phyloP scores from a whole-genome alignment of 2,113 vertebrate species.

The Henicopernis longicauda region DNA sequence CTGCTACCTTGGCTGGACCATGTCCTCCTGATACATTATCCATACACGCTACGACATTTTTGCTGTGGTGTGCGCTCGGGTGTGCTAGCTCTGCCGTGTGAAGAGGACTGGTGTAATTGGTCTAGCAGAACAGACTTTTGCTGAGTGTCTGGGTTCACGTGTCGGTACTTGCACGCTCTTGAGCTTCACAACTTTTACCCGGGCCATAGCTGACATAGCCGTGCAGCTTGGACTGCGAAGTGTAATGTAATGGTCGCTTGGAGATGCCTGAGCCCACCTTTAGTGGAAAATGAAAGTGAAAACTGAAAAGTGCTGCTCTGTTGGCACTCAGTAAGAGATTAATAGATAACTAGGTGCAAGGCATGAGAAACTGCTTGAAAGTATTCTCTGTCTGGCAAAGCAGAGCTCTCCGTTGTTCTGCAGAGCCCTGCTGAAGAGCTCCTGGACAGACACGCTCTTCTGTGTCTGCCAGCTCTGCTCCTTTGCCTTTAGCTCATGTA shows the following conservation, averaged over 20 bases:
- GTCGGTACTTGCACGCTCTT: background rate
- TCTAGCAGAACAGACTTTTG: background rate
- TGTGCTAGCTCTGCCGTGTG: background rate
- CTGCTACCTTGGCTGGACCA: background rate
- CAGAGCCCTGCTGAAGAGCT: background rate
- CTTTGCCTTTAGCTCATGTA: background rate
- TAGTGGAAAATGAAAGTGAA: background rate
- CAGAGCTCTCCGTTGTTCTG: background rate
- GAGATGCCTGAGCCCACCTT: background rate
- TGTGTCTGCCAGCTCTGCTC: background rate
- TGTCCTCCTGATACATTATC: background rate
- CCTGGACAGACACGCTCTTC: background rate
- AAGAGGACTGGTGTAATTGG: background rate
- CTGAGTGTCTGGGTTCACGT: background rate
- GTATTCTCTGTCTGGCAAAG: background rate
- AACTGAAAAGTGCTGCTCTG: background rate
- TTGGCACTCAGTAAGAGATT: background rate
- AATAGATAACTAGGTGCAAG: background rate
- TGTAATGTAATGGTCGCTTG: background rate
- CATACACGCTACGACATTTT: rapidly evolving
- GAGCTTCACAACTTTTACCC: background rate
- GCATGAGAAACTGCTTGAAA: background rate
- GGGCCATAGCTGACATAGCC: background rate
- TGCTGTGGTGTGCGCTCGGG: rapidly evolving
- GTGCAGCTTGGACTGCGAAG: background rate